A percentile compares a stretch with the other conserved stretches of the same genome.
Evolutionary conservation across 2,113 vertebrate genomes (phyloP).

Genomic region (rabbit (Oryctolagus cuniculus)): DNA sequence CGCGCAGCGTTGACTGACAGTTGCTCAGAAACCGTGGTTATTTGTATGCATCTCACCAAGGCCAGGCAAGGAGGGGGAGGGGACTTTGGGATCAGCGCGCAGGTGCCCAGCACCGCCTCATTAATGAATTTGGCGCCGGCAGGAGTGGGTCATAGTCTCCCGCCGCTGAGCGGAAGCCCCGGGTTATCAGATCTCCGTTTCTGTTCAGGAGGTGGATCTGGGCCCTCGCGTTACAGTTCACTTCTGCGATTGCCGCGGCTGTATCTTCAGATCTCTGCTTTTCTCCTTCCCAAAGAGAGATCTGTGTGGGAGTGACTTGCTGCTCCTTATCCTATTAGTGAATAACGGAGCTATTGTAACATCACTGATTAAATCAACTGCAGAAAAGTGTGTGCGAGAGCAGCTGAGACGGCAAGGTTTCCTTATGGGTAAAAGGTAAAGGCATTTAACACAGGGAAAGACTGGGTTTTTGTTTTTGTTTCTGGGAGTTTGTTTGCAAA

Average conservation of each 20-base stretch:
- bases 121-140: conserved; percentile 74
- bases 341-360: conserved; percentile 50
- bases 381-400: neutral
- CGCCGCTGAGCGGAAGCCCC: conserved; percentile 57
- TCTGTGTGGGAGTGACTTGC: conserved; percentile 21
- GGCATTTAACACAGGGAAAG: neutral
- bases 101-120: conserved; percentile 69
- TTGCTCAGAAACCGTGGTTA: conserved; percentile 74
- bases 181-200: conserved; percentile 53
- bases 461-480: neutral
- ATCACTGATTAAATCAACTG: conserved; percentile 33
- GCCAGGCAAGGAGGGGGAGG: conserved; percentile 15
- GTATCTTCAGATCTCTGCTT: conserved; percentile 61
- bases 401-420: neutral
- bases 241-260: neutral
- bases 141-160: conserved; percentile 57
- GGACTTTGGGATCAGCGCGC: conserved; percentile 66
- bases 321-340: conserved; percentile 38
- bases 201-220: conserved; percentile 52
- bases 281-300: conserved; percentile 70
- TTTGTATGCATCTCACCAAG: conserved; percentile 83
- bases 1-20: conserved; percentile 75
- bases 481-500: neutral
- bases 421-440: neutral
- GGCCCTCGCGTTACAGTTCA: conserved; percentile 50